Percentiles rank a stretch among this genome's conserved stretches.
These are phyloP conservation scores for Drosophila anomelani DNA, from an alignment of 2,888 invertebrate genomes.

Conservation along the genomic window DNA sequence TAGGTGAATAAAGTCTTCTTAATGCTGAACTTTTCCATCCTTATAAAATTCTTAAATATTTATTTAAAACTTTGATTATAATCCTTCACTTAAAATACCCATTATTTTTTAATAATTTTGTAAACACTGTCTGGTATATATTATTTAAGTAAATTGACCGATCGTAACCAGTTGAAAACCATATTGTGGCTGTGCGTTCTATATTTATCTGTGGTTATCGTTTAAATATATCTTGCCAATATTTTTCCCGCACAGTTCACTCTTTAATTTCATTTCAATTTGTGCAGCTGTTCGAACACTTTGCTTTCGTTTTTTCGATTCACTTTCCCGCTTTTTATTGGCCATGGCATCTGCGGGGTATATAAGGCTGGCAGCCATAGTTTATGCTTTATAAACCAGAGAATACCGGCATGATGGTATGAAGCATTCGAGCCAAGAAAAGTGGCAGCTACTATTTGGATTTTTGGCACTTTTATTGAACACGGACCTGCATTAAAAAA, in stretches of 20 bases:
- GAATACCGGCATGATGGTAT: slow-evolving; percentile 3
- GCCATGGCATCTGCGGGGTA: background rate
- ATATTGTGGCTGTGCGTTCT: background rate
- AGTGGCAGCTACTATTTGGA: slow-evolving; percentile 38
- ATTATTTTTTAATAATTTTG: background rate
- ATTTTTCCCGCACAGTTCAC: background rate
- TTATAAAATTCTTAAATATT: too few relatives aligned
- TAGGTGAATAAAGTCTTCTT: too few relatives aligned
- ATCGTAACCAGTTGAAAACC: background rate
- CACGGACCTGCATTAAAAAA: slow-evolving; percentile 70
- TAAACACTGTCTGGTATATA: background rate
- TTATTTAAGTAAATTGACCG: background rate
- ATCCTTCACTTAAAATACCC: background rate
- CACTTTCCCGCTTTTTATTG: slow-evolving; percentile 21
- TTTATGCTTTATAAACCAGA: background rate
- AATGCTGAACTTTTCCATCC: too few relatives aligned
- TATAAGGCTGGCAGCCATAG: background rate
- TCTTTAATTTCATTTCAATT: slow-evolving; percentile 30
- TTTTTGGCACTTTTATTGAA: slow-evolving; percentile 66
- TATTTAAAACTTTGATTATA: too few relatives aligned
- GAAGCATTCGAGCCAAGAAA: background rate
- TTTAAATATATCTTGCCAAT: slow-evolving; percentile 8
- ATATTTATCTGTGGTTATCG: background rate
- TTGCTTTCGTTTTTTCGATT: slow-evolving; percentile 17
- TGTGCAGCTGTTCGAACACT: slow-evolving; percentile 17